A percentile compares a stretch with the other conserved stretches of the same genome.
Evolutionary conservation across 2,113 vertebrate genomes (phyloP).

Genomic region (Laticauda colubrina): DNA sequence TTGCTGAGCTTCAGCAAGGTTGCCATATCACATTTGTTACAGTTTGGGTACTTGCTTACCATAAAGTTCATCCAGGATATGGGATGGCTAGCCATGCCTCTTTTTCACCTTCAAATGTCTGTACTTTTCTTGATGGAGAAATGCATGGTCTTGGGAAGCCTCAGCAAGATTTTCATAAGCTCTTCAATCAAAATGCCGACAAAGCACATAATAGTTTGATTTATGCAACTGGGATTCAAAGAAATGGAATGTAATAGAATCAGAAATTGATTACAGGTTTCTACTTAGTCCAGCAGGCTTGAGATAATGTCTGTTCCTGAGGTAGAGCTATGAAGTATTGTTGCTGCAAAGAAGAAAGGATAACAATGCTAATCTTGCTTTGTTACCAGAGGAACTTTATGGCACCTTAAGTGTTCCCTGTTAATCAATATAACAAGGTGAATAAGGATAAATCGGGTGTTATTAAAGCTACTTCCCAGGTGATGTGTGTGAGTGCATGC

Average conservation of each 20-base stretch:
- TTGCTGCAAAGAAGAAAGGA: slow-evolving; percentile 52
- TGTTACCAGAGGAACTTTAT: slow-evolving; percentile 46
- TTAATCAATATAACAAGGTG: slow-evolving; percentile 56
- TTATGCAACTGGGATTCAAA: slow-evolving; percentile 50
- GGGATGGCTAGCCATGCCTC: not conserved
- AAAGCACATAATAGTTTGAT: slow-evolving; percentile 49
- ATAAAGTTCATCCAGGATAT: not conserved
- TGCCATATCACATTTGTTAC: not conserved
- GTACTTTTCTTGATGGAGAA: slow-evolving; percentile 33
- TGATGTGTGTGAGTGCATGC: not conserved
- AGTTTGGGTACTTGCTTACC: not conserved
- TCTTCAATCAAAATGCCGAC: slow-evolving; percentile 60
- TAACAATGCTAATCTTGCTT: slow-evolving; percentile 62
- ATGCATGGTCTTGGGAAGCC: slow-evolving; percentile 43
- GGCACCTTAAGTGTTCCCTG: slow-evolving; percentile 59
- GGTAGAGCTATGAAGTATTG: slow-evolving; percentile 54
- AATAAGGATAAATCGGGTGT: slow-evolving; percentile 53
- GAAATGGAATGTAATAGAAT: slow-evolving; percentile 31
- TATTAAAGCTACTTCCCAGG: slow-evolving; percentile 38
- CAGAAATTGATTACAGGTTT: slow-evolving; percentile 59
- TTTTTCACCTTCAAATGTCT: slow-evolving; percentile 41
- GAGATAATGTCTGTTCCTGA: slow-evolving; percentile 44
- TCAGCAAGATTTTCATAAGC: slow-evolving; percentile 51
- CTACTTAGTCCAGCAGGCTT: slow-evolving; percentile 52
- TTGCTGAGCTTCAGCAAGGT: not conserved